These are phyloP conservation scores for Leucania comma DNA, from an alignment of 2,888 invertebrate species.

Conservation along the genomic window DNA sequence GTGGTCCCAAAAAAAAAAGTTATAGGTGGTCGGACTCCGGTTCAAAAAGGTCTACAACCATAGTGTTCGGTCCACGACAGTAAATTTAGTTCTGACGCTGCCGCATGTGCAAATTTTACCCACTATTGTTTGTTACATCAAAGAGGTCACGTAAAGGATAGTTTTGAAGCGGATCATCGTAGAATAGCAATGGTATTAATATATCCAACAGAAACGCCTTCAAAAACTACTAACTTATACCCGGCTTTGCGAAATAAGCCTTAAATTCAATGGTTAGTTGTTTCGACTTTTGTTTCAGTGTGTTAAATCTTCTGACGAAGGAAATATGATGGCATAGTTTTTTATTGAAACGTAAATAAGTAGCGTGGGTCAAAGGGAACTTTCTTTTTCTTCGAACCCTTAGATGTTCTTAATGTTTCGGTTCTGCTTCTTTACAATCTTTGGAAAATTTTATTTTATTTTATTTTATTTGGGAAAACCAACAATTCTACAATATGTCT, in stretches of 20 bases:
- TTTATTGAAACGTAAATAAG: slow-evolving; percentile 77
- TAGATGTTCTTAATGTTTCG: slow-evolving; percentile 75
- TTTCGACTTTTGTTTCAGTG: slow-evolving; percentile 73
- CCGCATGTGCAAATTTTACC: slow-evolving; percentile 29
- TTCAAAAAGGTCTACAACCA: too few species aligned
- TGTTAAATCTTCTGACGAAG: slow-evolving; percentile 70
- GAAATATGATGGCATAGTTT: slow-evolving; percentile 73
- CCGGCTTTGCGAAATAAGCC: slow-evolving; percentile 53
- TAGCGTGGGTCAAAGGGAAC: slow-evolving; percentile 66
- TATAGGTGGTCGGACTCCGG: too few species aligned
- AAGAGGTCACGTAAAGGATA: slow-evolving; percentile 56
- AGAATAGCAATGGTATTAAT: slow-evolving; percentile 40
- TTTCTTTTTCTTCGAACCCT: slow-evolving; percentile 74
- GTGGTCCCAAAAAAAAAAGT: too few species aligned
- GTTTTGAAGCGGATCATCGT: slow-evolving; percentile 45
- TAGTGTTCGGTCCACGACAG: slow-evolving; percentile 2
- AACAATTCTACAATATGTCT: too few species aligned
- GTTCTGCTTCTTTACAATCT: slow-evolving; percentile 73
- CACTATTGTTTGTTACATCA: slow-evolving; percentile 37
- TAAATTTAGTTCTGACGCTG: slow-evolving; percentile 23
- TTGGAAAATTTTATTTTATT: slow-evolving; percentile 52
- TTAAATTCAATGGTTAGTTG: slow-evolving; percentile 66
- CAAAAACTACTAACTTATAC: slow-evolving; percentile 39
- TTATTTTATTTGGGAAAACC: too few species aligned
- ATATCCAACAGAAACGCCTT: slow-evolving; percentile 53